phyloP scores from a whole-genome alignment of 2,113 vertebrate species.

The Rutilus rutilus region DNA sequence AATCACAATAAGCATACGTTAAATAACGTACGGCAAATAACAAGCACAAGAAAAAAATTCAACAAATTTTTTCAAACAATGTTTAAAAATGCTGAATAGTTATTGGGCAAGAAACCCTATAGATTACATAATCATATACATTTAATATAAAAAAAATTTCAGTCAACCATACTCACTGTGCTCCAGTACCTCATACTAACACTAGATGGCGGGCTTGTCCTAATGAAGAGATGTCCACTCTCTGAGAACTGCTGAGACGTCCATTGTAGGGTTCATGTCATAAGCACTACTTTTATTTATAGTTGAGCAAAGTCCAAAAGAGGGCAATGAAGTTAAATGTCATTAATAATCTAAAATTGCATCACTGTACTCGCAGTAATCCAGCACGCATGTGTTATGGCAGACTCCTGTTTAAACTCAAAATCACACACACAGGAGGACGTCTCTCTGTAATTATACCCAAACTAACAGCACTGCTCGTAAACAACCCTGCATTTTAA shows the following conservation, averaged over 20 bases:
- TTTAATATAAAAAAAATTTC: no score
- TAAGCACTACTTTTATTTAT: background rate
- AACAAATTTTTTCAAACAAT: no score
- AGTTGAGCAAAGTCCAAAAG: background rate
- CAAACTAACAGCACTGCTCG: constrained; percentile 47
- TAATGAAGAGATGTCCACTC: background rate
- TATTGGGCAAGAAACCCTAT: no score
- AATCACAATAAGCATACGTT: no score
- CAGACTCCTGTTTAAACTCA: constrained; percentile 17
- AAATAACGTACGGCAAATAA: no score
- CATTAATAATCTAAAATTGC: background rate
- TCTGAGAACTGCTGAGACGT: background rate
- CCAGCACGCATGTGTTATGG: background rate
- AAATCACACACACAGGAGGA: constrained; percentile 33
- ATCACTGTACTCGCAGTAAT: constrained; percentile 6
- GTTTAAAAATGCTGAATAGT: no score
- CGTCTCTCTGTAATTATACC: constrained; percentile 55
- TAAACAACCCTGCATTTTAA: constrained; percentile 54
- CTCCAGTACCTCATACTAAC: background rate
- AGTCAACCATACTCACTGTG: background rate
- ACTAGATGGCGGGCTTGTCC: constrained; percentile 27
- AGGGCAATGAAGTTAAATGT: background rate
- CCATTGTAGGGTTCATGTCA: background rate
- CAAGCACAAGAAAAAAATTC: no score
- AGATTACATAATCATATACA: no score